Base-by-base conservation (phyloP, 2,797 vertebrate species). In the Argentina silus region DNA sequence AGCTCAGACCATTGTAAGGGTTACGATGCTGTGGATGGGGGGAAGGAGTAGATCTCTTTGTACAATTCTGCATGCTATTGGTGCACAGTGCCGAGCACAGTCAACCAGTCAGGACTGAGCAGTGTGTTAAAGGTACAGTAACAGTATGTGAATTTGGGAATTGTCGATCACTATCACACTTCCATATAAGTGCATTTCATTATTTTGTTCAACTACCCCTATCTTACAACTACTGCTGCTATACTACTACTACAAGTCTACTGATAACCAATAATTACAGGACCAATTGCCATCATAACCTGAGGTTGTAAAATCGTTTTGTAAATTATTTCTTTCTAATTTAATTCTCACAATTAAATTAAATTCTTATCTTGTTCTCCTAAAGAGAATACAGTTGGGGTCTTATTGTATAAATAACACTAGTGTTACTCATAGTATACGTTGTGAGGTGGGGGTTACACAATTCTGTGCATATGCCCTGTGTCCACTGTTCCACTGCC, bases 31-130 rank as follows among this genome's bases (percentile, higher is more conserved):
- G 77, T 80, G 70, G 77, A 73, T 80, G 53, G 69, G 82, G 79
- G 86, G 81, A 77, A 59, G 70, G 87, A 94, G 81, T 91, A 83
- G 94, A 94, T 94, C 93, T 91, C 93, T 92, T 92, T 92, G 91
- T 93, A 87, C 81, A 90, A 70, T 81, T 76, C 73, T 67, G 56
- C 1, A 77, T 79, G n/a, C 76, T 66, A 95, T 93, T 95, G 94
- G 93, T 76, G 71, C 77, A 83, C 2, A 71, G 45, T 50, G 12
- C 6, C 48, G 11, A 57, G 10, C 23, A 15, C 27, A 57, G 72
- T 74, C 59, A 53, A 77, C 92, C 92, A 92, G 36, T 36, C 59
- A 21, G 27, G 27, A 36, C 36, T 15, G 23, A 23, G 17, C 56
- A 11, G 21, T 59, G 9, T 23, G 4, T 59, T 59, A 59, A 59